phyloP scores from a whole-genome alignment of 1,140 invertebrate species.

The Euwallacea fornicatus region DNA sequence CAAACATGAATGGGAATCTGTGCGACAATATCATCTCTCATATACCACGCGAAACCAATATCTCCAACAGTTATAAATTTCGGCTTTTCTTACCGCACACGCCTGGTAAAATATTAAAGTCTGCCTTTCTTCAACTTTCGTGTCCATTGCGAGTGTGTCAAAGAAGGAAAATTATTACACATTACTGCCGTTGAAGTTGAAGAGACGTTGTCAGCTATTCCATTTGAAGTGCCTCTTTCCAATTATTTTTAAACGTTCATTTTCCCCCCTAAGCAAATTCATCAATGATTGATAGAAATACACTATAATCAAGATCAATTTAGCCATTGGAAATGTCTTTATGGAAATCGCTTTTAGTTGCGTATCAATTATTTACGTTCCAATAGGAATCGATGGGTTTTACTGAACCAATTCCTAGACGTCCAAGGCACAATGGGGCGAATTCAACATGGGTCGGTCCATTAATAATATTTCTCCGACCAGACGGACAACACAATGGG shows the following conservation, averaged over 20 bases:
- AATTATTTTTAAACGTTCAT: background rate
- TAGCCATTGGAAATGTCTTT: background rate
- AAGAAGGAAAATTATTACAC: too few relatives aligned
- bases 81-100: constrained; percentile 3
- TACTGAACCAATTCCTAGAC: background rate
- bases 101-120: constrained; percentile 5
- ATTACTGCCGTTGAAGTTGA: too few relatives aligned
- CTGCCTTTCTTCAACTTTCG: too few relatives aligned
- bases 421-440: background rate
- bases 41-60: constrained; percentile 22
- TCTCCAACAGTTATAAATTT: constrained; percentile 22
- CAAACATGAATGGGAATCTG: constrained; percentile 19
- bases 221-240: background rate
- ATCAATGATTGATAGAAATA: background rate
- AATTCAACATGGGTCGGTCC: constrained; percentile 27
- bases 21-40: constrained; percentile 16
- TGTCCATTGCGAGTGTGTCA: too few relatives aligned
- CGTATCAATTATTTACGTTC: constrained; percentile 1
- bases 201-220: too few relatives aligned
- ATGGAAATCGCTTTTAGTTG: background rate
- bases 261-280: background rate
- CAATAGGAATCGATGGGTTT: background rate
- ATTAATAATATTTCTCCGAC: constrained; percentile 29
- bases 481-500: constrained; percentile 28
- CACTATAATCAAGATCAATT: background rate